phyloP scores from a whole-genome alignment of 2,888 invertebrate genomes.

The Pheosia gnoma region DNA sequence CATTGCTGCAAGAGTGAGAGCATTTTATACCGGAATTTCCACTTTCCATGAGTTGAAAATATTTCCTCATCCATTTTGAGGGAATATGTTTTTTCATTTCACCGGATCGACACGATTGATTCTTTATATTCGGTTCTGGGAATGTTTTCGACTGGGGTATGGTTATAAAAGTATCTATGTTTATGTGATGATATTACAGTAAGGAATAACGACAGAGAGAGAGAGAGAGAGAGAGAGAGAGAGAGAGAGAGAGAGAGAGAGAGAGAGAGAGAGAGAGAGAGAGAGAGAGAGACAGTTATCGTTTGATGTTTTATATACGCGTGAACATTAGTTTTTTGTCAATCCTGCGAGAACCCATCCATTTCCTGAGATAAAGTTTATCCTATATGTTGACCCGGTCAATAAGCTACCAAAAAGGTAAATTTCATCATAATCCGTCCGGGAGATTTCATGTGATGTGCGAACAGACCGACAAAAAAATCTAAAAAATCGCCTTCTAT shows the following conservation, averaged over 20 bases:
- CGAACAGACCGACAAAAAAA: too few relatives aligned
- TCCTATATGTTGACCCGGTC: too few relatives aligned
- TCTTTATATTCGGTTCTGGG: neutral
- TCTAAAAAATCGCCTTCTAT: too few relatives aligned
- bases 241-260: neutral
- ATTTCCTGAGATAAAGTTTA: too few relatives aligned
- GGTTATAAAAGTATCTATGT: neutral
- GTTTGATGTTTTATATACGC: too few relatives aligned
- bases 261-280: neutral
- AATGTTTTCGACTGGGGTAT: neutral
- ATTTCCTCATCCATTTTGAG: constrained; percentile 6
- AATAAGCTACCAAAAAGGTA: too few relatives aligned
- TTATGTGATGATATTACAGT: neutral
- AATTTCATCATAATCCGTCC: too few relatives aligned
- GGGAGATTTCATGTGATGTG: too few relatives aligned
- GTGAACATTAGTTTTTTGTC: too few relatives aligned
- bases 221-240: neutral
- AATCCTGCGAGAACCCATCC: too few relatives aligned
- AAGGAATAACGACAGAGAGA: too few relatives aligned
- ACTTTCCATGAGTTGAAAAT: neutral
- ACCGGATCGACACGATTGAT: constrained; percentile 12
- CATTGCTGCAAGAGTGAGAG: constrained; percentile 6
- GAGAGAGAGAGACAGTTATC: neutral
- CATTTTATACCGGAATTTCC: constrained; percentile 15
- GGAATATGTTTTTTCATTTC: constrained; percentile 15